phyloP scores from a whole-genome alignment of 2,888 invertebrate species.

The Acronicta psi region DNA sequence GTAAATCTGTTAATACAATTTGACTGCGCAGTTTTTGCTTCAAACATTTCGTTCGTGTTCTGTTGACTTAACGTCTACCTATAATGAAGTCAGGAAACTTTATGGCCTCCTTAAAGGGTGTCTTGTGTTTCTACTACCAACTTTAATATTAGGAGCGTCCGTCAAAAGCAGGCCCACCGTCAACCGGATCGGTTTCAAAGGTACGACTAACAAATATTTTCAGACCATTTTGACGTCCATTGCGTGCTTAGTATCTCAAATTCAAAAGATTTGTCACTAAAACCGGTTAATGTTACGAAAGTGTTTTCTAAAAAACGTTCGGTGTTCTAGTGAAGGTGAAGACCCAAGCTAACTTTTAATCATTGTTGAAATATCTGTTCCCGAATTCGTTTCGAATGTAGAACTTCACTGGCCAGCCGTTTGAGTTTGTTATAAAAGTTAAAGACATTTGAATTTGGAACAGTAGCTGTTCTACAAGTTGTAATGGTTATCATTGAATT shows the following conservation, averaged over 20 bases:
- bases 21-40: neutral
- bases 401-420: conserved; percentile 30
- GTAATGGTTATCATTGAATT: conserved; percentile 49
- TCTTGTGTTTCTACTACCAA: conserved; percentile 39
- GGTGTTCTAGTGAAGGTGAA: conserved; percentile 13
- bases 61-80: conserved; percentile 30
- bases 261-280: too few species aligned
- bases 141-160: conserved; percentile 52
- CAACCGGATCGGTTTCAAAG: conserved; percentile 31
- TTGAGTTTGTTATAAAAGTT: conserved; percentile 51
- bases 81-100: conserved; percentile 38
- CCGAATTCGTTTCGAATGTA: conserved; percentile 47
- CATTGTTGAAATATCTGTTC: conserved; percentile 55
- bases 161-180: conserved; percentile 39
- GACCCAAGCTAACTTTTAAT: conserved; percentile 50
- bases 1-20: too few species aligned
- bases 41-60: conserved; percentile 7
- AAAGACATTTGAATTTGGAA: conserved; percentile 52
- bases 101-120: conserved; percentile 30
- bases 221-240: conserved; percentile 9
- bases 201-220: conserved; percentile 3
- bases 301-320: neutral
- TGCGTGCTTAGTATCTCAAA: conserved; percentile 1
- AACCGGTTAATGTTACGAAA: conserved; percentile 14
- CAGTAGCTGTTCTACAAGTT: conserved; percentile 32